Percentiles rank a stretch among this genome's conserved stretches.
Evolutionary conservation across 1,140 invertebrate genomes (phyloP).

Genomic region (Plectrocnemia conspersa): DNA sequence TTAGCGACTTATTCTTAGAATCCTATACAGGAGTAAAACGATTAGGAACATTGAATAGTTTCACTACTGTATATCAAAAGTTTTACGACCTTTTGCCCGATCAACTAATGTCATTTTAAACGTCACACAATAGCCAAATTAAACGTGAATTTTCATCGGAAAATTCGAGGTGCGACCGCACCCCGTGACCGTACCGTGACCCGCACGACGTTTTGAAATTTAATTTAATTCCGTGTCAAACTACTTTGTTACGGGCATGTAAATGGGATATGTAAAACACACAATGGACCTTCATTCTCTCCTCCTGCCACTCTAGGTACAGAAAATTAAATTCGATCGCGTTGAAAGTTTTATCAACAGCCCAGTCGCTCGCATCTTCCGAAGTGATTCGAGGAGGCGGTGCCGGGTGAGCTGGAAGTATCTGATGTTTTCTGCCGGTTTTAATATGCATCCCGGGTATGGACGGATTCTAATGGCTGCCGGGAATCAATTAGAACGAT

Average conservation of each 20-base stretch:
- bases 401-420: not conserved
- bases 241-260: slow-evolving; percentile 32
- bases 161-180: not conserved
- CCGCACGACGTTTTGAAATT: slow-evolving; percentile 33
- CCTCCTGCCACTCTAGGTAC: too few species aligned
- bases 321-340: too few species aligned
- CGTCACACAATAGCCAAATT: too few species aligned
- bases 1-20: too few species aligned
- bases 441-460: slow-evolving; percentile 33
- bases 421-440: slow-evolving; percentile 29
- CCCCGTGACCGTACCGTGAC: slow-evolving; percentile 6
- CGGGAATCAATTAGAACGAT: slow-evolving; percentile 35
- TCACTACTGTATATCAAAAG: too few species aligned
- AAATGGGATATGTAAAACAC: slow-evolving; percentile 35
- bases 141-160: not conserved
- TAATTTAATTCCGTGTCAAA: slow-evolving; percentile 36
- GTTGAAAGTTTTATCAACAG: too few species aligned
- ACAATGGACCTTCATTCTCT: too few species aligned
- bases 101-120: too few species aligned
- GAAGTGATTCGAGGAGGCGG: slow-evolving; percentile 1
- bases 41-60: too few species aligned
- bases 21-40: too few species aligned
- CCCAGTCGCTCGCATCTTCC: too few species aligned
- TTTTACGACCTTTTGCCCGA: too few species aligned
- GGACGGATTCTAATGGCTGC: slow-evolving; percentile 33